A percentile compares a stretch with the other conserved stretches of the same genome.
Conservation (phyloP, 2,797 vertebrate genomes). For the Zenarchopterus dispar region DNA sequence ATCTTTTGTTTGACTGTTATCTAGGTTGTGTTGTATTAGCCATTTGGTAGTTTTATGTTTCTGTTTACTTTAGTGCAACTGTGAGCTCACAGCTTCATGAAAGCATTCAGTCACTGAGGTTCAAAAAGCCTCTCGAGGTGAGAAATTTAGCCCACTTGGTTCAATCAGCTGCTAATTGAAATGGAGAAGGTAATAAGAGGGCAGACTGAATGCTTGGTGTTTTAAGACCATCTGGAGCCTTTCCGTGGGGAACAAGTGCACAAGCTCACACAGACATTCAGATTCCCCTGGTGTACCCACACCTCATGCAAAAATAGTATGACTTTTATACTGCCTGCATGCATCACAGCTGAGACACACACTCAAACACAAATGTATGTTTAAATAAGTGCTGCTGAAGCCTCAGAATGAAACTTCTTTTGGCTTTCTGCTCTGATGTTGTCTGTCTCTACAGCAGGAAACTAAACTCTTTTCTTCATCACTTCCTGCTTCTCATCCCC, state of each 20-base stretch:
- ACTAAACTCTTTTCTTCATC: slow-evolving; percentile 13
- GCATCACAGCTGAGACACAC: slow-evolving; percentile 36
- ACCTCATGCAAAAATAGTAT: slow-evolving; percentile 12
- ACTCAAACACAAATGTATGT: slow-evolving; percentile 12
- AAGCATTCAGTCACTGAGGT: not conserved
- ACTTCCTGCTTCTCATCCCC: slow-evolving; percentile 8
- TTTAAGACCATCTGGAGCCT: slow-evolving; percentile 66
- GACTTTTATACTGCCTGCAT: slow-evolving; percentile 3
- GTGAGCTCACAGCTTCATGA: slow-evolving; percentile 18
- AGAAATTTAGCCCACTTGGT: slow-evolving; percentile 38
- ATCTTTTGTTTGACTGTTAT: slow-evolving; percentile 16
- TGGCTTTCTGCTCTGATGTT: slow-evolving; percentile 37
- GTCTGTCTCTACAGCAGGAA: slow-evolving; percentile 20
- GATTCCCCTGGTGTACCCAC: slow-evolving; percentile 11
- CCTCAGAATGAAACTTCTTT: slow-evolving; percentile 30
- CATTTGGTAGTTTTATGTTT: slow-evolving; percentile 42
- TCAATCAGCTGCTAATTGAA: slow-evolving; percentile 69
- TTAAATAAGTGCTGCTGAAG: slow-evolving; percentile 25
- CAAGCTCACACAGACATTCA: not conserved
- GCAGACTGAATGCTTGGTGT: slow-evolving; percentile 61
- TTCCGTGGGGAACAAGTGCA: slow-evolving; percentile 22
- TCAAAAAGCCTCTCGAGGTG: slow-evolving; percentile 35
- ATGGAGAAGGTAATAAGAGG: slow-evolving; percentile 55
- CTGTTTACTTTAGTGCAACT: slow-evolving; percentile 31
- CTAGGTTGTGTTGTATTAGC: slow-evolving; percentile 25